A percentile compares a stretch with the other conserved stretches of the same genome.
Conservation (phyloP, 1,140 invertebrate species). For the Acromyrmex heyeri region DNA sequence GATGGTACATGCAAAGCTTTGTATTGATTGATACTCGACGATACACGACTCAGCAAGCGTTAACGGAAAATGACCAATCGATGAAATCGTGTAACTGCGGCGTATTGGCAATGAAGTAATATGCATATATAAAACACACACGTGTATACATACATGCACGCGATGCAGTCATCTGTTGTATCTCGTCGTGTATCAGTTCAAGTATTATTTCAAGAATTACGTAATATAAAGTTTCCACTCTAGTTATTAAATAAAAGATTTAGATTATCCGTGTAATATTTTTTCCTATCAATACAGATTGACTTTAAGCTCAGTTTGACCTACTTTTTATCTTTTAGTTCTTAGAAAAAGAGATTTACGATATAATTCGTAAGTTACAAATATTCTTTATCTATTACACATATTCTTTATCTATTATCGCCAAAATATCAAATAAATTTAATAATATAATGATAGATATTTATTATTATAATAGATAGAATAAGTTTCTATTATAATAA, state of each 20-base stretch:
- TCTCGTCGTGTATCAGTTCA: neutral
- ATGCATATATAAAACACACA: neutral
- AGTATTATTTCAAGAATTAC: neutral
- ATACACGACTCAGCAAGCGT: neutral
- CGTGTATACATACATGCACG: neutral
- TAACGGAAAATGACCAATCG: conserved; percentile 39
- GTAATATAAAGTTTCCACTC: neutral
- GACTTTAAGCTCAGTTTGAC: too few species aligned
- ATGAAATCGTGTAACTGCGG: conserved; percentile 35
- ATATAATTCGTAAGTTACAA: too few species aligned
- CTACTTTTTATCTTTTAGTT: too few species aligned
- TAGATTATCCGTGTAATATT: neutral
- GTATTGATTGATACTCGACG: conserved; percentile 35
- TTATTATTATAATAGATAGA: too few species aligned
- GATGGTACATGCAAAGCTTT: too few species aligned
- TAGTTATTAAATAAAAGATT: neutral
- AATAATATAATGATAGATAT: too few species aligned
- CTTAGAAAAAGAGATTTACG: too few species aligned
- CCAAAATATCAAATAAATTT: too few species aligned
- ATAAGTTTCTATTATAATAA: too few species aligned
- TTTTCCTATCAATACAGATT: too few species aligned
- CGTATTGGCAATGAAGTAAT: neutral
- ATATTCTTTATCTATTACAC: too few species aligned
- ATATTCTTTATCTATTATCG: too few species aligned
- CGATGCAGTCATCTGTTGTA: neutral